These are phyloP conservation scores for Micromussa lordhowensis DNA, from an alignment of 92 coral and sea anemone species.

Conservation along the genomic window DNA sequence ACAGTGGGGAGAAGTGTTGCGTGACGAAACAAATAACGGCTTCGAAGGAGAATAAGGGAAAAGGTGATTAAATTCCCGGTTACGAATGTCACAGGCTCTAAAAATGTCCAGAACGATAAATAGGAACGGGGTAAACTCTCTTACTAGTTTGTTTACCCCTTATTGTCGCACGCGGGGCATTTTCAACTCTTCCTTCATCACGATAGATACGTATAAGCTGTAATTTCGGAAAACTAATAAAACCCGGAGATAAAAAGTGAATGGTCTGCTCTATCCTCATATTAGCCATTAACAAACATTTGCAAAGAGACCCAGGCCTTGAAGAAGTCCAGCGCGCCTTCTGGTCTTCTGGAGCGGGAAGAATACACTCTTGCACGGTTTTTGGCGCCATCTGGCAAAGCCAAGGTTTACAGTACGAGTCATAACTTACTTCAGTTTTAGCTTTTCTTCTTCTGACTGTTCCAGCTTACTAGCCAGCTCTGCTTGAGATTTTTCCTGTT, in stretches of 20 bases:
- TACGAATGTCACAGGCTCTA: not conserved
- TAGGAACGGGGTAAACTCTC: not conserved
- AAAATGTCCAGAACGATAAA: not conserved
- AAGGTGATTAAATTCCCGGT: not conserved
- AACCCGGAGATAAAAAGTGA: not conserved
- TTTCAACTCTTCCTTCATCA: not conserved
- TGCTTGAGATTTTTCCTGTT: slow-evolving; percentile 60
- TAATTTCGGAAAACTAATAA: not conserved
- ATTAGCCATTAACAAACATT: not conserved
- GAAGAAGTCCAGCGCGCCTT: no score
- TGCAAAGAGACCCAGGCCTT: not conserved
- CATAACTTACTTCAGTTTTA: slow-evolving; percentile 63
- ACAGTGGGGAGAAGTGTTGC: not conserved
- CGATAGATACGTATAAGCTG: not conserved
- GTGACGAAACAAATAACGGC: not conserved
- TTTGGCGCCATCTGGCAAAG: not conserved
- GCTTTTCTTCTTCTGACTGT: slow-evolving; percentile 58
- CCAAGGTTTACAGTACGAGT: not conserved
- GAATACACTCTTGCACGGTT: no score
- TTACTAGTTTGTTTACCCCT: not conserved
- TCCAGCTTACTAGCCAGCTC: slow-evolving; percentile 66
- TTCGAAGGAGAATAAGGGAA: not conserved
- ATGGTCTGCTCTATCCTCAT: not conserved
- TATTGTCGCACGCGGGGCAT: not conserved
- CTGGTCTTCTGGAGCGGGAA: no score